Evolutionary conservation across 2,888 invertebrate species (phyloP), one percentile per base, ranked within the genome.

Genomic region (Seira ritae): DNA sequence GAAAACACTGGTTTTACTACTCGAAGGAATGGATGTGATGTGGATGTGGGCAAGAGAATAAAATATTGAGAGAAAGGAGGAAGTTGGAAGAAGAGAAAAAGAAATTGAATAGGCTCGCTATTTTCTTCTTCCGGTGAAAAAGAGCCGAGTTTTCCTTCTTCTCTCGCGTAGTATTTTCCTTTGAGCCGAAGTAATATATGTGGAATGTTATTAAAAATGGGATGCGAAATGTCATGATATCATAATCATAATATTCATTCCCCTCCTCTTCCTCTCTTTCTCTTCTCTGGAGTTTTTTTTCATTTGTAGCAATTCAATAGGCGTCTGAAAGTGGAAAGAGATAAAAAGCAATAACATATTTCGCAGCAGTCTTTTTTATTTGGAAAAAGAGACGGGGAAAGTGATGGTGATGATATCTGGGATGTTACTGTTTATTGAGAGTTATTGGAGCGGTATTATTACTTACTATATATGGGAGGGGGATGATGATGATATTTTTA

Each of bases 151-250:
- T 31, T 69, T 24, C 69, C 19, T 69, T 19, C 37, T 31, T 69
- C 69, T 69, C 19, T 12, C 37, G 66, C 20, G 15, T 15, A 12
- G 6, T 50, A 15, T 50, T n/a, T 15, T 31, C 8, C 31, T 31
- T 2, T 8, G 31, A 31, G 31, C 8, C 31, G 31, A n/a, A 42
- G 12, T 50, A 50, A 50, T 50, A 50, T 50, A 50, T 50, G 37
- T 50, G 72, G 60, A 79, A 79, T 80, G 73, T 80, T 80, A 80
- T 80, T 80, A 80, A 80, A 80, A 79, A 73, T 73, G 68, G 66
- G 79, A 65, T 78, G 71, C 70, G 78, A 78, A 65, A 50, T 50
- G 50, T 50, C 50, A 46, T 72, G 46, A 42, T 68, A 46, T 69
- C 46, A 17, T 50, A 20, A 23, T 20, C 65, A 71, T 78, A 46